Evolutionary conservation across 2,797 vertebrate species (phyloP).

Genomic region (Odontamblyopus rebecca): DNA sequence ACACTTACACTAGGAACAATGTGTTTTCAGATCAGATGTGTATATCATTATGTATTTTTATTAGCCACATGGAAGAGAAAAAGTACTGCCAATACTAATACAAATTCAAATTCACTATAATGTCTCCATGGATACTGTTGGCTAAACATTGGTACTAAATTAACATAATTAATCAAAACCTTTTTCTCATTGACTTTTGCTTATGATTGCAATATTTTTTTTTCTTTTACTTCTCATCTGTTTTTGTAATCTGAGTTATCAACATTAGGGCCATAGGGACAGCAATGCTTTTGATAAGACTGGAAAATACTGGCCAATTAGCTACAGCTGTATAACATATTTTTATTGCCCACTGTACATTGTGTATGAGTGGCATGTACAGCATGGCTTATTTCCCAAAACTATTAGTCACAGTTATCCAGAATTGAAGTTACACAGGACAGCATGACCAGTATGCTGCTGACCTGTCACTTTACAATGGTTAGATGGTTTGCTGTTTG

Average conservation of each 20-base stretch:
- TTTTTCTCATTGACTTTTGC: conserved; percentile 4
- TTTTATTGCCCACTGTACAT: conserved; percentile 12
- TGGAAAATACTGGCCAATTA: conserved; percentile 40
- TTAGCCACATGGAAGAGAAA: conserved; percentile 13
- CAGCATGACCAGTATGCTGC: conserved; percentile 1
- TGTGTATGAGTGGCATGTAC: conserved; percentile 12
- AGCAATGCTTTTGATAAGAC: conserved; percentile 6
- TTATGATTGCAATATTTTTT: conserved; percentile 18
- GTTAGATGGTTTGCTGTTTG: not conserved
- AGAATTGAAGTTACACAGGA: not conserved
- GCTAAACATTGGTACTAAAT: not conserved
- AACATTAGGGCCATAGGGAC: not conserved
- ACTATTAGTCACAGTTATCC: conserved; percentile 21
- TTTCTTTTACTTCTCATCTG: conserved; percentile 19
- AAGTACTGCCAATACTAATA: not conserved
- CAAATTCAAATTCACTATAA: not conserved
- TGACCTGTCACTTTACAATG: not conserved
- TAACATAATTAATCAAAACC: not conserved
- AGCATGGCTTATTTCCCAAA: conserved; percentile 23
- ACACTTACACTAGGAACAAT: conserved; percentile 5
- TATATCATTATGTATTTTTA: not conserved
- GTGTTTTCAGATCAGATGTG: not conserved
- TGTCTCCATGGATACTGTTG: not conserved
- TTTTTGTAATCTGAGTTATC: conserved; percentile 3
- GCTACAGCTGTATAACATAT: conserved; percentile 35